Evolutionary conservation across 2,888 invertebrate species (phyloP), one percentile per base, ranked within the genome.

Genomic region (Himalopsyche anomala): DNA sequence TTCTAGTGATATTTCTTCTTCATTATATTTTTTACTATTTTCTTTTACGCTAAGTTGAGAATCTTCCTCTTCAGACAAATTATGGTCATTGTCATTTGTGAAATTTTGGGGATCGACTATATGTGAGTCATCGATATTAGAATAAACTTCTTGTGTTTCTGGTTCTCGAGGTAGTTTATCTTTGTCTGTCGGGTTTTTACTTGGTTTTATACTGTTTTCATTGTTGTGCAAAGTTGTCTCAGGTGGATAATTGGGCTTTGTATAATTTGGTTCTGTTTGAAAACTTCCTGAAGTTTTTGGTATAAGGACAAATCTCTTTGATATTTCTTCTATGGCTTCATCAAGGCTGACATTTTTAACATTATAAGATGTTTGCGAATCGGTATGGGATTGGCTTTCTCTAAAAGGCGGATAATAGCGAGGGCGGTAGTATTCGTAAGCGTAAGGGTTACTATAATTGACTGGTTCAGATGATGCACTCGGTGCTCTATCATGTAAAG

Each of bases 241-340:
- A 55, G 40, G 36, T 19, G 51, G 42, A 15, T 84, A 79, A 55
- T 40, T 42, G 6, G 62, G 62, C 17, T 17, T 69, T 83, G 42
- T 74, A 12, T 84, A 54, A 55, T 55, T 40, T 5, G 84, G 36
- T 40, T 42, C 36, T 12, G 84, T n/a, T 42, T 51, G 80, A 51
- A 55, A 12, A 74, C 81, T 42, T 74, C 55, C 81, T 55, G 81
- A 6, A 54, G 40, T 74, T 86, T 87, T 88, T 28, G 88, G 88
- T 83, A 88, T 86, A 15, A 88, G 55, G n/a, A 88, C 81, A 74
- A 87, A 88, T 80, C 88, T 86, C 62, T 55, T 80, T 28, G 88
- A 87, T 81, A 88, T 87, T 62, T 88, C 88, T 86, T 88, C 87
- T n/a, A 88, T 88, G 38, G 88, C 88, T 79, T 88, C 88, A 42